Evolutionary conservation across 2,888 invertebrate species (phyloP).

Genomic region (Lobophora halterata): DNA sequence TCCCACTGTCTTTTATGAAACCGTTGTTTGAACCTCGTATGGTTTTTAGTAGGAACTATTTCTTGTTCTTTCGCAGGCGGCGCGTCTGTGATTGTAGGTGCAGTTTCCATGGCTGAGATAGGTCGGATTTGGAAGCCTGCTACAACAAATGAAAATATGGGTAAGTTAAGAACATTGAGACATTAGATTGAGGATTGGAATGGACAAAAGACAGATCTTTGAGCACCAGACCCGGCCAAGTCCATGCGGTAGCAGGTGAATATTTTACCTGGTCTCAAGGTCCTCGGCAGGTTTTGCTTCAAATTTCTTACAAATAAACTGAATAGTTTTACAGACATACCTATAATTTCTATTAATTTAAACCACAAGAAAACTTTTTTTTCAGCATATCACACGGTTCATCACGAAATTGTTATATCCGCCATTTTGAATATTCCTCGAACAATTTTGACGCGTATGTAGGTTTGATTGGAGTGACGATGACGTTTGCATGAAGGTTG

Average conservation of each 20-base stretch:
- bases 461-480: no score
- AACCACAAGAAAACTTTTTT: no score
- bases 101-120: conserved; percentile 31
- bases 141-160: conserved; percentile 12
- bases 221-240: no score
- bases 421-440: no score
- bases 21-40: conserved; percentile 50
- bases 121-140: conserved; percentile 39
- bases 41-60: conserved; percentile 49
- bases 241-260: conserved; percentile 11
- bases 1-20: conserved; percentile 62
- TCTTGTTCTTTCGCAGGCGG: conserved; percentile 31
- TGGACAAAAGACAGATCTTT: no score
- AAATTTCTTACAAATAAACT: conserved; percentile 58
- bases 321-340: conserved; percentile 68
- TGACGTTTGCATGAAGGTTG: no score
- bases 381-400: no score
- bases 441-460: no score
- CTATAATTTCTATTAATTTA: conserved; percentile 36
- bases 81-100: conserved; percentile 25
- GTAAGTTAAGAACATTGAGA: no score
- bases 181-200: no score
- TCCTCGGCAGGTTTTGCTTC: conserved; percentile 55
- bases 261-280: conserved; percentile 57
- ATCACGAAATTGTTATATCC: no score